phyloP scores from a whole-genome alignment of 2,888 invertebrate genomes.

The Heteropelma amictum region DNA sequence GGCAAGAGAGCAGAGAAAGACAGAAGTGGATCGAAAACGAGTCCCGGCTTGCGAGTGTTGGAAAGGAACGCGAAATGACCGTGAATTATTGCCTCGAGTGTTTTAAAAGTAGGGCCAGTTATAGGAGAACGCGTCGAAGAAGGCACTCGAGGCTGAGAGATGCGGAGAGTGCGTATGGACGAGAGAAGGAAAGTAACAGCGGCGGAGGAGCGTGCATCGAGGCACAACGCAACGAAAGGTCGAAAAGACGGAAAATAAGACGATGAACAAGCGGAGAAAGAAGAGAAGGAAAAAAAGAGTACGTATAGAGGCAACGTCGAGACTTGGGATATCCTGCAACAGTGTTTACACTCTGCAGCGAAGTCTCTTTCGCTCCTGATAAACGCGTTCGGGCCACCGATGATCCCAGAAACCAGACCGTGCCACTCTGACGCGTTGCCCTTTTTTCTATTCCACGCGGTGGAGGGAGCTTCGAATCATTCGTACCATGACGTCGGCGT shows the following conservation, averaged over 20 bases:
- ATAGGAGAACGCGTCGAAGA: constrained; percentile 50
- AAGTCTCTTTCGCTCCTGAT: constrained; percentile 25
- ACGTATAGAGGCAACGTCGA: constrained; percentile 34
- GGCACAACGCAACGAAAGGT: constrained; percentile 40
- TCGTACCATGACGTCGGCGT: too few species aligned
- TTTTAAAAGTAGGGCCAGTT: constrained; percentile 57
- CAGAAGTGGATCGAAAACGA: constrained; percentile 49
- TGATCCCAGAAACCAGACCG: constrained; percentile 68
- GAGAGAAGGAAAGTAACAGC: constrained; percentile 29
- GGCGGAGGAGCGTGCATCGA: constrained; percentile 17
- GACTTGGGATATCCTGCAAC: constrained; percentile 50
- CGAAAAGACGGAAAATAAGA: constrained; percentile 47
- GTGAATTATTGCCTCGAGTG: constrained; percentile 64
- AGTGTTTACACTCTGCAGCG: constrained; percentile 52
- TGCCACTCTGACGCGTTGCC: constrained; percentile 47
- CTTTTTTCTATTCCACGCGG: constrained; percentile 6
- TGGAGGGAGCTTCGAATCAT: background rate
- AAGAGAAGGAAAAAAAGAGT: constrained; percentile 43
- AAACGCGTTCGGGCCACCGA: constrained; percentile 61
- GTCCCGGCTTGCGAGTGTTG: constrained; percentile 43
- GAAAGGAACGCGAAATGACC: constrained; percentile 54
- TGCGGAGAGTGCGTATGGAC: constrained; percentile 44
- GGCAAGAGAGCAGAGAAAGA: constrained; percentile 20
- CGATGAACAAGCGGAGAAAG: constrained; percentile 29
- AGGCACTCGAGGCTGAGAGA: constrained; percentile 41